phyloP scores from a whole-genome alignment of 2,797 vertebrate genomes.

The Xiphorhynchus erythropygius region DNA sequence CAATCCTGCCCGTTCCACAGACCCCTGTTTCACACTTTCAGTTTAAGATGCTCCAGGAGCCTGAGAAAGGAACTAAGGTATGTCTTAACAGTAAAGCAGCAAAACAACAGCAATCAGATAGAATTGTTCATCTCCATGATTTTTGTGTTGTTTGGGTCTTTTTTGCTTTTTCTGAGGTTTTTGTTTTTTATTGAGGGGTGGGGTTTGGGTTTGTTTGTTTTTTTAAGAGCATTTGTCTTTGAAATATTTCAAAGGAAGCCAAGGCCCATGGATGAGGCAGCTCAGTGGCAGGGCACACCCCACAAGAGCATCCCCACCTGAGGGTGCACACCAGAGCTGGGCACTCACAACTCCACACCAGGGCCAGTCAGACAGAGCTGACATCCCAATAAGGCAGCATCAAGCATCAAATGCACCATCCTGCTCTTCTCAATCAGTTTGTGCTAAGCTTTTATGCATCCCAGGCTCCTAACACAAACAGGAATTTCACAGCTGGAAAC shows the following conservation, averaged over 20 bases:
- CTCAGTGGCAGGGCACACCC: not conserved
- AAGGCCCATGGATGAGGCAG: not conserved
- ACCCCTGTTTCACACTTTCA: not conserved
- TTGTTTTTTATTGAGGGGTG: not conserved
- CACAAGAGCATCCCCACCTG: rapidly evolving
- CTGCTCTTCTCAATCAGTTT: not conserved
- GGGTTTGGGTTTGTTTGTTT: not conserved
- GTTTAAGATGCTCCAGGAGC: not conserved
- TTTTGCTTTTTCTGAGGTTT: not conserved
- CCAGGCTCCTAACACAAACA: not conserved
- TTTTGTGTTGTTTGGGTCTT: not conserved
- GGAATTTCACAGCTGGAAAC: not conserved
- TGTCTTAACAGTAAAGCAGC: not conserved
- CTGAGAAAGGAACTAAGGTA: not conserved
- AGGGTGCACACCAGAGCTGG: rapidly evolving
- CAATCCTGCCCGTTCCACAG: not conserved
- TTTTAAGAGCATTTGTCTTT: not conserved
- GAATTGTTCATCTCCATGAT: rapidly evolving
- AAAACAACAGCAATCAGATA: not conserved
- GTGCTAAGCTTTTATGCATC: not conserved
- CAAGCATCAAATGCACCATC: not conserved
- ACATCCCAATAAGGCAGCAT: not conserved
- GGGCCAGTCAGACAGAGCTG: not conserved
- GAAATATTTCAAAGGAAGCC: not conserved
- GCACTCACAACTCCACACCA: not conserved